Evolutionary conservation across 1,140 invertebrate genomes (phyloP).

Genomic region (Nasonia giraulti): DNA sequence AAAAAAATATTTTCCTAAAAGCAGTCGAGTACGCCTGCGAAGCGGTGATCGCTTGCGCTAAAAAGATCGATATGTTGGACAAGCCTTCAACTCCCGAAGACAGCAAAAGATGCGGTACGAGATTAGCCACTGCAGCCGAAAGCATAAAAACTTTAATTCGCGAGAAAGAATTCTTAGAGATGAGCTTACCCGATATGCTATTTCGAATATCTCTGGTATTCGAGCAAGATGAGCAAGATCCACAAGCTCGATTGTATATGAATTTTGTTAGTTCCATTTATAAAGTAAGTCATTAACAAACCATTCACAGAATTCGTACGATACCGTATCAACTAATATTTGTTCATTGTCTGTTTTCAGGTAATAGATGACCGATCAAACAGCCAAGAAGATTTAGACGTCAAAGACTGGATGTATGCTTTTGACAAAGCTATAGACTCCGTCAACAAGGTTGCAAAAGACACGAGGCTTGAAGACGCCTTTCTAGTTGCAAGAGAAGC

Average conservation of each 20-base stretch:
- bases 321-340: not conserved
- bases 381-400: slow-evolving; percentile 35
- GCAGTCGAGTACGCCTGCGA: slow-evolving; percentile 73
- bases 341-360: not conserved
- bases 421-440: slow-evolving; percentile 61
- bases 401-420: slow-evolving; percentile 64
- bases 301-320: not conserved
- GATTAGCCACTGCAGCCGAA: slow-evolving; percentile 75
- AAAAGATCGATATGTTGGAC: slow-evolving; percentile 79
- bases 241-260: slow-evolving; percentile 71
- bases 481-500: slow-evolving; percentile 19
- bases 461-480: slow-evolving; percentile 23
- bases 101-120: slow-evolving; percentile 81
- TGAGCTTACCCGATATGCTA: slow-evolving; percentile 61
- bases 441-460: not conserved
- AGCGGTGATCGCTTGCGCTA: slow-evolving; percentile 74
- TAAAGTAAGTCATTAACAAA: slow-evolving; percentile 55
- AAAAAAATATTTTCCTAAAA: slow-evolving; percentile 60
- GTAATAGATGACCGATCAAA: slow-evolving; percentile 25
- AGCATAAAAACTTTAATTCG: slow-evolving; percentile 63
- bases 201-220: slow-evolving; percentile 65
- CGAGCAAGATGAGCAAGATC: slow-evolving; percentile 66
- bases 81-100: slow-evolving; percentile 78
- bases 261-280: slow-evolving; percentile 75
- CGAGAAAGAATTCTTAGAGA: slow-evolving; percentile 54